These are phyloP conservation scores for Perodicticus potto DNA, from an alignment of 2,797 vertebrate genomes.

Conservation along the genomic window DNA sequence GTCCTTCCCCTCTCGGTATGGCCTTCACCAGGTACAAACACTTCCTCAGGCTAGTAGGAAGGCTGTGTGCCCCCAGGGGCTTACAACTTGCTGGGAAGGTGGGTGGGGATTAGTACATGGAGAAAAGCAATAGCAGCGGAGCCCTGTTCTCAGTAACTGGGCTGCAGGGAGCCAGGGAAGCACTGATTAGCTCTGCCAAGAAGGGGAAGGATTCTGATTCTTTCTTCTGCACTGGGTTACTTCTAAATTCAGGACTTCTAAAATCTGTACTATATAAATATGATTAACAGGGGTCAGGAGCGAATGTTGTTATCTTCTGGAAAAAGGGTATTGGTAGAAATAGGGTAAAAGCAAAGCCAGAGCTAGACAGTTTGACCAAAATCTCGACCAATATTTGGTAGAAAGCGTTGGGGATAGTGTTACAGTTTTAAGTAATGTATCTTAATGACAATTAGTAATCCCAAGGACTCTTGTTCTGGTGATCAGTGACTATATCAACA, in stretches of 20 bases:
- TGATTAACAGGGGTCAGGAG: neutral
- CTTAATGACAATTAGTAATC: constrained; percentile 69
- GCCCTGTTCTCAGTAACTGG: neutral
- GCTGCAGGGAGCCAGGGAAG: constrained; percentile 25
- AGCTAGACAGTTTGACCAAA: neutral
- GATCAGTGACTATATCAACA: constrained; percentile 60
- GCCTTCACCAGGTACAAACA: neutral
- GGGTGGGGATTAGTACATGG: neutral
- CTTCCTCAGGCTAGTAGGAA: neutral
- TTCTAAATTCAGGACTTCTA: constrained; percentile 26
- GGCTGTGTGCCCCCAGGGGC: neutral
- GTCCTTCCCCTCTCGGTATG: neutral
- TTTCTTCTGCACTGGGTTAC: neutral
- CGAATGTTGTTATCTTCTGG: neutral
- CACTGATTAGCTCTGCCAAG: constrained; percentile 7
- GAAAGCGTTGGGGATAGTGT: neutral
- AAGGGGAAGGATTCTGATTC: constrained; percentile 28
- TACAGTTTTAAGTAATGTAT: constrained; percentile 58
- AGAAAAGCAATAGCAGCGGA: neutral
- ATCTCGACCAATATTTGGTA: constrained; percentile 46
- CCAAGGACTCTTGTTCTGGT: constrained; percentile 47
- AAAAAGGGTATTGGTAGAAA: constrained; percentile 6
- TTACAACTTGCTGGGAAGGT: constrained; percentile 6
- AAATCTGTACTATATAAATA: neutral
- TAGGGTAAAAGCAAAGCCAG: constrained; percentile 48